Conservation (phyloP, 1,140 invertebrate species). For the Thaumetopoea pityocampa region DNA sequence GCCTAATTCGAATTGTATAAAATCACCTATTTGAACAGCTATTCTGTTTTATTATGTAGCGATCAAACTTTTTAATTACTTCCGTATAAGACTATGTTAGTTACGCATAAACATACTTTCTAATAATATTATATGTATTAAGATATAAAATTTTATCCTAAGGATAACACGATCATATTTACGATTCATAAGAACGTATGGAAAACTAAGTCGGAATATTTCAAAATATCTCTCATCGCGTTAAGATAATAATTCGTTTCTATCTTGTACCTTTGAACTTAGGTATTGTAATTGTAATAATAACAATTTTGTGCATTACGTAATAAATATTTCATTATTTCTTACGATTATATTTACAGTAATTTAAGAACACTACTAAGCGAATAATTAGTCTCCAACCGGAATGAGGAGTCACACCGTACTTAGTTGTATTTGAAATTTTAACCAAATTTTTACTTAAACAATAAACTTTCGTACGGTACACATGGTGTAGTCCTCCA, state of each 20-base stretch:
- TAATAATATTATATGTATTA: slow-evolving; percentile 74
- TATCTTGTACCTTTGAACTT: slow-evolving; percentile 73
- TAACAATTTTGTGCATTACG: slow-evolving; percentile 74
- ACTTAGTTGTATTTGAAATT: slow-evolving; percentile 71
- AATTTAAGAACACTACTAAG: slow-evolving; percentile 71
- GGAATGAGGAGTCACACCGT: slow-evolving; percentile 55
- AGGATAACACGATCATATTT: slow-evolving; percentile 72
- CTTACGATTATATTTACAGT: slow-evolving; percentile 72
- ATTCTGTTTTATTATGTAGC: slow-evolving; percentile 68
- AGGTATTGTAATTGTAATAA: slow-evolving; percentile 75
- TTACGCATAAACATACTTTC: slow-evolving; percentile 72
- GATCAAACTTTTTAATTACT: slow-evolving; percentile 65
- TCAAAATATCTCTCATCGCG: slow-evolving; percentile 72
- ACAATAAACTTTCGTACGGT: slow-evolving; percentile 58
- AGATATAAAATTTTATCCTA: slow-evolving; percentile 74
- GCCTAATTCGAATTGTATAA: slow-evolving; percentile 75
- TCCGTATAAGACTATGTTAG: slow-evolving; percentile 73
- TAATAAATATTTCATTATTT: slow-evolving; percentile 75
- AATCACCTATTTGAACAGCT: slow-evolving; percentile 68
- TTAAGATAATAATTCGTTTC: slow-evolving; percentile 74
- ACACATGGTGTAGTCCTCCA: slow-evolving; percentile 52
- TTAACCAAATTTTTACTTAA: slow-evolving; percentile 64
- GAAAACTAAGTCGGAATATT: slow-evolving; percentile 67
- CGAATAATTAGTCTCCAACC: slow-evolving; percentile 49
- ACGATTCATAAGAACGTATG: slow-evolving; percentile 65